phyloP scores from a whole-genome alignment of 2,113 vertebrate genomes.

The Phoxinus phoxinus region DNA sequence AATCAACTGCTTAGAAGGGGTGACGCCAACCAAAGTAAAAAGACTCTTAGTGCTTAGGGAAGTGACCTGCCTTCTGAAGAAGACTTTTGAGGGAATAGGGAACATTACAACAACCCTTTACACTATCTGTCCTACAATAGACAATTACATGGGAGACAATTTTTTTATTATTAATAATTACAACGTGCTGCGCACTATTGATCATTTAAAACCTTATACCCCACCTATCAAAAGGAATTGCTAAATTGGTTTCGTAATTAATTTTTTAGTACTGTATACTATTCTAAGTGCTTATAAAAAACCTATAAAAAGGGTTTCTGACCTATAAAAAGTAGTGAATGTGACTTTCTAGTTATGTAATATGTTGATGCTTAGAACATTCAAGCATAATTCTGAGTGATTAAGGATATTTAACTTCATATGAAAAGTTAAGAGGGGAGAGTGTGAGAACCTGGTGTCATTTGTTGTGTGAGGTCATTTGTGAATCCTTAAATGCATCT shows the following conservation, averaged over 20 bases:
- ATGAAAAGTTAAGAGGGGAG: not conserved
- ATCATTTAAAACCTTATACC: not conserved
- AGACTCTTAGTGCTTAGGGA: constrained; percentile 55
- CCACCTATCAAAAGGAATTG: not conserved
- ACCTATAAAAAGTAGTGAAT: too few relatives aligned
- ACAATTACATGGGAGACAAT: not conserved
- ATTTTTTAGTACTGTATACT: not conserved
- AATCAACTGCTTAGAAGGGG: constrained; percentile 74
- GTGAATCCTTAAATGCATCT: constrained; percentile 33
- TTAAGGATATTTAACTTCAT: not conserved
- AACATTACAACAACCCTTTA: not conserved
- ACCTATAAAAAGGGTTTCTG: too few relatives aligned
- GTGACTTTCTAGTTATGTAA: not conserved
- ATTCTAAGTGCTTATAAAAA: not conserved
- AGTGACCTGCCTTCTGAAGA: constrained; percentile 19
- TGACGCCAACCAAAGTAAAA: constrained; percentile 72
- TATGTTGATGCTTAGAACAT: not conserved
- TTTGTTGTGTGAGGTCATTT: constrained; percentile 39
- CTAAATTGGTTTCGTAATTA: too few relatives aligned
- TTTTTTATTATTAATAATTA: not conserved
- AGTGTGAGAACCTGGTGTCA: constrained; percentile 12
- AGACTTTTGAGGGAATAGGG: not conserved
- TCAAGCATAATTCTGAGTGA: not conserved
- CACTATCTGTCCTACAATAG: not conserved
- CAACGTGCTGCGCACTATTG: not conserved